Evolutionary conservation across 2,797 vertebrate genomes (phyloP).

Genomic region (Eulemur mongoz): DNA sequence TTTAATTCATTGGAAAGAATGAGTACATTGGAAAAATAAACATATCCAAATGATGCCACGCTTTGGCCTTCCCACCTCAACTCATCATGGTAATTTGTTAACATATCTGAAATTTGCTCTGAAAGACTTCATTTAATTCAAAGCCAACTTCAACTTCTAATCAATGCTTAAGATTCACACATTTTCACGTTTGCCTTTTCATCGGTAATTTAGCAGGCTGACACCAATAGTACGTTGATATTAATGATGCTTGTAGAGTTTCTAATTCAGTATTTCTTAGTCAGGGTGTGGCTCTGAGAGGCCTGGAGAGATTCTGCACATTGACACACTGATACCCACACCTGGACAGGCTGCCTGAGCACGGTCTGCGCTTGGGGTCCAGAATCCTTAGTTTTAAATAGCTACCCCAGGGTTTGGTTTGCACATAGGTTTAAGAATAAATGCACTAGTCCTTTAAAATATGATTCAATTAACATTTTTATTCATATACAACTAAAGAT

Average conservation of each 20-base stretch:
- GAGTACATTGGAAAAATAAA: constrained; percentile 46
- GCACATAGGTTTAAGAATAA: constrained; percentile 13
- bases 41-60: background rate
- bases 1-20: constrained; percentile 37
- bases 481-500: background rate
- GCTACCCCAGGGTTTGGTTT: background rate
- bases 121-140: background rate
- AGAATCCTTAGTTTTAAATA: background rate
- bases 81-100: background rate
- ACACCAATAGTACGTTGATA: background rate
- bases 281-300: background rate
- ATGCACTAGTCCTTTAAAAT: background rate
- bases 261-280: background rate
- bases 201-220: background rate
- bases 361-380: background rate
- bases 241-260: background rate
- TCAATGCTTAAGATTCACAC: constrained; percentile 36
- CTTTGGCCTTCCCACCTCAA: background rate
- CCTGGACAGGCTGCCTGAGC: background rate
- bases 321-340: background rate
- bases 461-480: background rate
- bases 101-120: constrained; percentile 22
- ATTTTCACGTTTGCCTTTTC: constrained; percentile 55
- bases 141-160: constrained; percentile 38
- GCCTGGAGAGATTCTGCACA: background rate